Base-by-base conservation (phyloP, 1,140 invertebrate species). In the Tetramorium simillimum region DNA sequence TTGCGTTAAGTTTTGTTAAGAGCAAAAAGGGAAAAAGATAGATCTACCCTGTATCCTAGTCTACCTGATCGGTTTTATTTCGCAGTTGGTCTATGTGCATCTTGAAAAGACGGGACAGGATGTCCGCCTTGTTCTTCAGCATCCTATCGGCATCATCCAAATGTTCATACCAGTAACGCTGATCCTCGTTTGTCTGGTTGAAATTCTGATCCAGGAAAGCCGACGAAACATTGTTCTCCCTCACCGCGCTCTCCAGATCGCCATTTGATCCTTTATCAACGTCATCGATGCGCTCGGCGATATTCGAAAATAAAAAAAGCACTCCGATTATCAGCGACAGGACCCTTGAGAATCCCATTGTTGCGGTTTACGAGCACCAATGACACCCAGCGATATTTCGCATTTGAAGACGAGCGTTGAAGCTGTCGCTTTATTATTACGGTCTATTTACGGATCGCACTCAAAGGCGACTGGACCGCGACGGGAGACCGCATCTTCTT, bases 11-110 rank as follows among this genome's bases (percentile, higher is more conserved):
- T 4, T 43, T 67, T n/a, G 10, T 81, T 53, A 18, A 51, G 1
- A 40, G 16, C 40, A 53, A 51, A 33, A 6, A 14, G 12, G 9
- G 24, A 1, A 9, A 51, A n/a, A 37, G 5, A n/a, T 24, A 72
- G 3, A 37, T n/a, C 1, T 37, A 18, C 3, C 3, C 7, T 43
- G 43, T 21, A n/a, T n/a, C n/a, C 73, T 49, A 24, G 3, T 46
- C 24, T 88, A 92, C 92, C 90, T 88, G 78, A 37, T 93, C 88
- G 33, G 86, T 89, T 33, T 90, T 65, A 40, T 89, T 87, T 14
- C 91, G 88, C 40, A 93, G 70, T 21, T 84, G 63, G 77, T 93
- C 92, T 37, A 93, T 89, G 14, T 92, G 84, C 53, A 85, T 85
- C 75, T 91, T 92, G 1, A 93, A 69, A 24, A 92, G 56, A 0